These are phyloP conservation scores for Tokudaia tokunoshimensis DNA, from an alignment of 2,797 vertebrate genomes.

Conservation along the genomic window DNA sequence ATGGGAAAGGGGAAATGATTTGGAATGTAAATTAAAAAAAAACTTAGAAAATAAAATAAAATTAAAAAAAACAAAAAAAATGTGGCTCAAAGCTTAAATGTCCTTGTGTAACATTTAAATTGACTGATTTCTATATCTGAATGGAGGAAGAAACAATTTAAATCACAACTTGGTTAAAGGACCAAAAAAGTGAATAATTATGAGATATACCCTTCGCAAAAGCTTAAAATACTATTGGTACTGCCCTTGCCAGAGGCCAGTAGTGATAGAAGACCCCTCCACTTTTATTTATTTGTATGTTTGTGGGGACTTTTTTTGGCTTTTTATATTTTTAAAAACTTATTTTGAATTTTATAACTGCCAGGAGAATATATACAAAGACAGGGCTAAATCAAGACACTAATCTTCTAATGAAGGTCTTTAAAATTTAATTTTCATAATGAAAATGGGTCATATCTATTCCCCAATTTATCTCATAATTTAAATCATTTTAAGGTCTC, in stretches of 20 bases:
- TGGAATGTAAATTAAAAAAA: too few relatives aligned
- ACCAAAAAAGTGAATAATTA: not conserved
- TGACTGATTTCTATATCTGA: not conserved
- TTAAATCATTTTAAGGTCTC: not conserved
- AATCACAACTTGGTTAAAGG: fast-evolving
- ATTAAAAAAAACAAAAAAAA: too few relatives aligned
- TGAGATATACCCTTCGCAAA: not conserved
- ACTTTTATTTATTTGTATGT: not conserved
- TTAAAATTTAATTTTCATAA: not conserved
- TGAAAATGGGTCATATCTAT: not conserved
- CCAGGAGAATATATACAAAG: not conserved
- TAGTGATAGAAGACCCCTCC: not conserved
- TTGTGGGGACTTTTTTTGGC: too few relatives aligned
- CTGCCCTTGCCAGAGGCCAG: not conserved
- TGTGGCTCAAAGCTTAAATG: not conserved
- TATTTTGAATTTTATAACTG: not conserved
- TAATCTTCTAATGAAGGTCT: not conserved
- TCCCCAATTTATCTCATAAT: not conserved
- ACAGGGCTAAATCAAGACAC: not conserved
- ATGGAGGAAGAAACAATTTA: not conserved
- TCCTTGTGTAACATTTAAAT: not conserved
- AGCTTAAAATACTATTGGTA: not conserved
- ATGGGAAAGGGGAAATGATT: too few relatives aligned
- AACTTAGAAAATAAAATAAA: too few relatives aligned
- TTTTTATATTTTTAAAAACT: not conserved